Percentiles rank a stretch among this genome's conserved stretches.
These are phyloP conservation scores for Apomyelois bistriatella DNA, from an alignment of 2,888 invertebrate genomes.

Conservation along the genomic window DNA sequence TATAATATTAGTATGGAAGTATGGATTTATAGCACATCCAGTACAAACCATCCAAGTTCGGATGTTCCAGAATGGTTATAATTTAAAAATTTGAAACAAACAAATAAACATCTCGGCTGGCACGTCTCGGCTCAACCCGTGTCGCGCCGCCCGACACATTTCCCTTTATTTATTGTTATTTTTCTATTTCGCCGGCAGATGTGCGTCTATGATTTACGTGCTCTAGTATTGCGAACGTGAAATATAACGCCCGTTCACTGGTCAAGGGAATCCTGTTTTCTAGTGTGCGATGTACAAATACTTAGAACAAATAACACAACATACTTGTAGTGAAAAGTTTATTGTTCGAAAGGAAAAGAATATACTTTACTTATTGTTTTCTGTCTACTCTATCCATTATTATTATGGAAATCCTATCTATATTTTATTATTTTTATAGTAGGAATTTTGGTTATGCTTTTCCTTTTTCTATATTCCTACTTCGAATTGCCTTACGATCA, in stretches of 20 bases:
- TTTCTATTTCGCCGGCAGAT: constrained; percentile 79
- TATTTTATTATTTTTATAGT: no score
- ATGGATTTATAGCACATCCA: no score
- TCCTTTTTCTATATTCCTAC: no score
- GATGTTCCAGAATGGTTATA: background rate
- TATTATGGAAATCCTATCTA: no score
- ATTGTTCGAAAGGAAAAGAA: no score
- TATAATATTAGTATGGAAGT: no score
- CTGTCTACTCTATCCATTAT: no score
- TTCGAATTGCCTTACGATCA: no score
- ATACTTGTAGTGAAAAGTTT: background rate
- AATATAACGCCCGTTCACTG: constrained; percentile 52
- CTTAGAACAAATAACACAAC: background rate
- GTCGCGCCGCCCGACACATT: constrained; percentile 33
- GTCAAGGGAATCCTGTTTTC: constrained; percentile 40
- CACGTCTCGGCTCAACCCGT: constrained; percentile 37
- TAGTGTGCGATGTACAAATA: constrained; percentile 8
- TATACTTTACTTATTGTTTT: no score
- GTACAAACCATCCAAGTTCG: no score
- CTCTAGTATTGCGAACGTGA: constrained; percentile 67
- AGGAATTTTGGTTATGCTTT: no score
- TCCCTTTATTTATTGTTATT: constrained; percentile 78
- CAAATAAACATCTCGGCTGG: background rate
- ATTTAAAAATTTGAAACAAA: background rate
- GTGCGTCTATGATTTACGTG: constrained; percentile 72